Percentiles rank a stretch among this genome's conserved stretches.
Conservation (phyloP, 2,113 vertebrate genomes). For the Patagioenas fasciata region DNA sequence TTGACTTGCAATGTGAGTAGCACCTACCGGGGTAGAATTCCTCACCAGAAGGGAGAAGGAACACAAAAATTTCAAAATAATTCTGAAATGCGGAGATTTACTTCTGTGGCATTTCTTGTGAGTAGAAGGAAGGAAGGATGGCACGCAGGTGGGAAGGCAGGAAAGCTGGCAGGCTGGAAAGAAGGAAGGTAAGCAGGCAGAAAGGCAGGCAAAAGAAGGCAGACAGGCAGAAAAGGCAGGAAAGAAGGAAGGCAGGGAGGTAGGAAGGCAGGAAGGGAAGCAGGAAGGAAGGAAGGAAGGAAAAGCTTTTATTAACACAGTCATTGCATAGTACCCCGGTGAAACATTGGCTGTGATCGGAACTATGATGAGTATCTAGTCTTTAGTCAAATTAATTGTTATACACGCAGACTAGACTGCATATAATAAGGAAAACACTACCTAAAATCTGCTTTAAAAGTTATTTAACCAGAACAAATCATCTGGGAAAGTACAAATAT, state of each 20-base stretch:
- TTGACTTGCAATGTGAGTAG: neutral
- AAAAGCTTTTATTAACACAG: neutral
- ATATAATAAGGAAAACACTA: conserved; percentile 30
- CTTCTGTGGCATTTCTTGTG: neutral
- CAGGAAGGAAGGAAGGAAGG: neutral
- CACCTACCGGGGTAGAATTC: neutral
- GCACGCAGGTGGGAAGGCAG: too few relatives aligned
- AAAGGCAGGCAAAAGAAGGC: neutral
- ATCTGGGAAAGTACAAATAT: conserved; percentile 64
- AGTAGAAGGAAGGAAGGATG: neutral
- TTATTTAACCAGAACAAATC: conserved; percentile 58
- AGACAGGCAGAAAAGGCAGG: neutral
- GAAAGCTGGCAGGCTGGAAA: neutral
- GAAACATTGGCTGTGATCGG: conserved; percentile 11
- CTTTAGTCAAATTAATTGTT: conserved; percentile 26
- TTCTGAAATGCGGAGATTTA: neutral
- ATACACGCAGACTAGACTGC: conserved; percentile 11
- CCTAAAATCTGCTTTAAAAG: conserved; percentile 49
- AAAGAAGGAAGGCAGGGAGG: neutral
- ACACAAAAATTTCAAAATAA: neutral
- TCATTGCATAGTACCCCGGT: neutral
- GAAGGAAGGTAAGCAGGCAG: neutral
- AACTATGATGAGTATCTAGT: conserved; percentile 19
- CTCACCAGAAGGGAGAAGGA: neutral
- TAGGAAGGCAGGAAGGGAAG: neutral